Base-by-base conservation (phyloP, 2,113 vertebrate genomes). In the Podarcis raffonei region DNA sequence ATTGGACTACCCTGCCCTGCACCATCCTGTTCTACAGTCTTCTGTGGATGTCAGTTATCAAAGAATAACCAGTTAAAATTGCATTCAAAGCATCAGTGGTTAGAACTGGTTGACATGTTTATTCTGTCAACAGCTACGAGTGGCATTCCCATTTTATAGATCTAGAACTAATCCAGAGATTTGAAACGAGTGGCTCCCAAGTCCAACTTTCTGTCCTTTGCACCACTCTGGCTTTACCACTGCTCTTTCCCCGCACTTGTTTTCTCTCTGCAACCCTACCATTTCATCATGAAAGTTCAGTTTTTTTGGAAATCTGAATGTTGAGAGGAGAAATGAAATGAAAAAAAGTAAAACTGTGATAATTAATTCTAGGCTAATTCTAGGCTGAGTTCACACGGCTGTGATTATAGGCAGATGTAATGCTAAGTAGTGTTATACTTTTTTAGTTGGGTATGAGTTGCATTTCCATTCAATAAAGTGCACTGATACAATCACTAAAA, bases 391-490 rank as follows among this genome's bases (percentile, higher is more conserved):
- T 57, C 23, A 25, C 39, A 37, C 20, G 13, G 3, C 42, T 72
- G 6, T 81, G 32, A 30, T 57, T 30, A 8, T 37, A 71, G 85
- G 77, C 84, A 74, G 71, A 2, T 0, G 6, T 0, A 53, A 32
- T 74, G 32, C 0, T 5, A 4, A 91, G 1, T 66, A 42, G 30
- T 22, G 30, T 12, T 0, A 5, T 0, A 1, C 16, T 37, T 16
- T 89, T 65, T 1, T 83, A 39, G 1, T 20, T 71, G 4, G 59
- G 68, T 9, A 5, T 0, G 2, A 12, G 35, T 4, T 71, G 77
- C 35, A 18, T 0, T 48, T 81, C 39, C 0, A 0, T 20, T 87
- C 71, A 68, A 0, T 11, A 2, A 37, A 72, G 3, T 5, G 71
- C 62, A 88, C 12, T 9, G 0, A 15, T 83, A 1, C 11, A 1